Evolutionary conservation across 2,797 vertebrate species (phyloP).

Genomic region (Leontopithecus rosalia): DNA sequence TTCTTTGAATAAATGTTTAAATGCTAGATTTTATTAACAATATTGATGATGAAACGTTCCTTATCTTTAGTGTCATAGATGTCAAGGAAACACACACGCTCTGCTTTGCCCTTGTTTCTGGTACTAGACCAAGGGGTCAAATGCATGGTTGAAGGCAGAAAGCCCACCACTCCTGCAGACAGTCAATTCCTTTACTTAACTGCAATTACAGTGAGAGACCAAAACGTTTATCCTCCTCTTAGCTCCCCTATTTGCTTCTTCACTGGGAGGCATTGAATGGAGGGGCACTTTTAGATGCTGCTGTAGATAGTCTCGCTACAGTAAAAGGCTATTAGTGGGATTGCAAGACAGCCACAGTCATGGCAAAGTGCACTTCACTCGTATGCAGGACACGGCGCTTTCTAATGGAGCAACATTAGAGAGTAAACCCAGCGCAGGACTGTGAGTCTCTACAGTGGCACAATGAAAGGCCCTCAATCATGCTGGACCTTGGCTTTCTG

Average conservation of each 20-base stretch:
- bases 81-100: background rate
- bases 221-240: background rate
- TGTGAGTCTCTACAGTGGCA: background rate
- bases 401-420: slow-evolving; percentile 63
- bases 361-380: slow-evolving; percentile 45
- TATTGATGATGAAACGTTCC: background rate
- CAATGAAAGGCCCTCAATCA: slow-evolving; percentile 20
- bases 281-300: slow-evolving; percentile 45
- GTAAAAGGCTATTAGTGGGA: slow-evolving; percentile 74
- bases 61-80: background rate
- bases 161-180: background rate
- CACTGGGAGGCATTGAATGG: background rate
- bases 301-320: slow-evolving; percentile 34
- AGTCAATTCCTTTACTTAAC: slow-evolving; percentile 45
- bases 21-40: background rate
- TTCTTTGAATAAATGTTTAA: background rate
- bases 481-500: background rate
- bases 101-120: background rate
- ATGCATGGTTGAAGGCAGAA: background rate
- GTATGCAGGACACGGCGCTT: background rate
- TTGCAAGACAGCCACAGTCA: background rate
- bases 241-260: slow-evolving; percentile 35
- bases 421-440: background rate
- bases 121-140: accelerated
- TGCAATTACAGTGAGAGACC: slow-evolving; percentile 42